phyloP scores from a whole-genome alignment of 2,113 vertebrate species.

The Puffinus mauretanicus region DNA sequence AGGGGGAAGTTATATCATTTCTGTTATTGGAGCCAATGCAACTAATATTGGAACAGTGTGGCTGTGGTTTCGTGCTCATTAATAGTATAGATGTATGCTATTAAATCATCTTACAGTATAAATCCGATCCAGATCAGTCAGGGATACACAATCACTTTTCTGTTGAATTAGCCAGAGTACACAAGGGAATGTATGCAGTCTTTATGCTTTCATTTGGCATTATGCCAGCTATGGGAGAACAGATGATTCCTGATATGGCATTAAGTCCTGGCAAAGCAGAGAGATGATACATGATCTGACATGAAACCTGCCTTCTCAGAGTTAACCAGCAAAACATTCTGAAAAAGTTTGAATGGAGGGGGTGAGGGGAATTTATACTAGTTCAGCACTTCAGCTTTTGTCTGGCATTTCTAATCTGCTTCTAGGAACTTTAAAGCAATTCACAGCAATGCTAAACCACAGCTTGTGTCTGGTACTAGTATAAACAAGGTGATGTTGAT shows the following conservation, averaged over 20 bases:
- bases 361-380: not conserved
- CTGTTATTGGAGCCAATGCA: not conserved
- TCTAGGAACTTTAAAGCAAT: not conserved
- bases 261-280: not conserved
- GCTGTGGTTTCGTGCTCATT: conserved; percentile 22
- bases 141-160: not conserved
- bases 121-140: not conserved
- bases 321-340: not conserved
- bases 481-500: not conserved
- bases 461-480: not conserved
- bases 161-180: conserved; percentile 20
- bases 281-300: not conserved
- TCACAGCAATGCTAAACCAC: not conserved
- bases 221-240: not conserved
- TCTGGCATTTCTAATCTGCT: not conserved
- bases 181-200: not conserved
- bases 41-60: not conserved
- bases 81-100: not conserved
- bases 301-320: not conserved
- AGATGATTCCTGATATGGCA: not conserved
- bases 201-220: conserved; percentile 6
- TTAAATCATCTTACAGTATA: not conserved
- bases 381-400: not conserved
- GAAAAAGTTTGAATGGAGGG: not conserved
- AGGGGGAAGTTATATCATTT: not conserved